Evolutionary conservation across 2,797 vertebrate species (phyloP), one percentile per base, ranked within the genome.

Genomic region (Malurus splendens): DNA sequence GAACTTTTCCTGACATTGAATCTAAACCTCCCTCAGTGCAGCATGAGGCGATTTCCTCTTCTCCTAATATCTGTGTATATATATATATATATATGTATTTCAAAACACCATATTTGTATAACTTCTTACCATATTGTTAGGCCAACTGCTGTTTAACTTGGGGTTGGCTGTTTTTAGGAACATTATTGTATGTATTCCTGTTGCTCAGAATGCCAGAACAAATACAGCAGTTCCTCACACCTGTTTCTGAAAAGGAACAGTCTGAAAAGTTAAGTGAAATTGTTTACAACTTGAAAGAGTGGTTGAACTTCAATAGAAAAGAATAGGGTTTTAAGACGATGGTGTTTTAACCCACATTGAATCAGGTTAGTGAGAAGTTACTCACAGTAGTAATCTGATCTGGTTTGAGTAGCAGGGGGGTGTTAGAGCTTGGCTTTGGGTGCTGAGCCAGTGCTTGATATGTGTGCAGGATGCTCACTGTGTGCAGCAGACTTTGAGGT

Each of bases 61-160:
- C 38, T 71, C 23, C 41, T 28, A 28, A 7, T n/a, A 0, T 16
- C 36, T 36, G 36, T 11, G 1, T 17, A 2, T 54, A 0, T 36
- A 2, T 17, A 2, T 52, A 2, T 52, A 1, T 38, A 0, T 59
- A 8, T 23, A 4, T 25, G 4, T 51, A 8, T 56, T 70, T 73
- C 52, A 64, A 88, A 83, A 66, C 18, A 23, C 14, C 1, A 0
- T n/a, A 57, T 61, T 55, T 52, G 3, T 45, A 2, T n/a, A 56
- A 45, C 20, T 52, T 76, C 38, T 51, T 23, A 48, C 73, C 32
- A 25, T 65, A 16, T 48, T 82, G 41, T 80, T 2, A 14, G 52
- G 45, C 52, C 62, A 82, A 19, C 19, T 7, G 5, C n/a, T 1
- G 0, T 72, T 77, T 80, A 67, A 15, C 75, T 62, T 59, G 39